Base-by-base conservation (phyloP, 2,888 invertebrate genomes). In the Spisula solida region DNA sequence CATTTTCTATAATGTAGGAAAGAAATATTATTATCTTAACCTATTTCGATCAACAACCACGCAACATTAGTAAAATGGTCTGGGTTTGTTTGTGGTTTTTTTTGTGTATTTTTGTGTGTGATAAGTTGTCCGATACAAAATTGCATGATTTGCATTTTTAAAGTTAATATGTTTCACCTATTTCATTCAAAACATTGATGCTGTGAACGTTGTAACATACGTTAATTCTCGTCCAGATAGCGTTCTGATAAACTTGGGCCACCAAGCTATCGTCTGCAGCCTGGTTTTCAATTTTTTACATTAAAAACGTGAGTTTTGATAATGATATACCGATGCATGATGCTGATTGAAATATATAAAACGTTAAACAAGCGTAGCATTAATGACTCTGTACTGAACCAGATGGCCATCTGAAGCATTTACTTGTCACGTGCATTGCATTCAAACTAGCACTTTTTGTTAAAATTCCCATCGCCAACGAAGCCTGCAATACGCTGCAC, bases 341-440 rank as follows among this genome's bases (percentile, higher is more conserved):
- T 55, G 31, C 79, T 79, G 78, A 56, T 51, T 79, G 75, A 79
- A 25, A 78, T 25, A 48, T 78, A 31, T 85, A 85, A 85, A 85
- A 56, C 18, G 48, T 56, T 34, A 85, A 55, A 79, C 79, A 79
- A 85, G 79, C 85, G 85, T 78, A 85, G 51, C 85, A 79, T 85
- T 85, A 70, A 79, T 85, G 85, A 56, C 41, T 34, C 41, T 47
- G 55, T 18, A 31, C 48, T 31, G 29, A 48, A 78, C 34, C 85
- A 85, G 55, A 34, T 79, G 85, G 79, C 34, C n/a, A 5, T 20
- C n/a, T 41, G 31, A 78, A 41, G 29, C 41, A 56, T 56, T 78
- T 79, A 55, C 34, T 34, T 34, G 55, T 55, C 41, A 29, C 51
- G 70, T 75, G 83, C 70, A 83, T 18, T 1, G 75, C 34, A 75